Evolutionary conservation across 2,797 vertebrate species (phyloP).

Genomic region (Anguilla megastoma): DNA sequence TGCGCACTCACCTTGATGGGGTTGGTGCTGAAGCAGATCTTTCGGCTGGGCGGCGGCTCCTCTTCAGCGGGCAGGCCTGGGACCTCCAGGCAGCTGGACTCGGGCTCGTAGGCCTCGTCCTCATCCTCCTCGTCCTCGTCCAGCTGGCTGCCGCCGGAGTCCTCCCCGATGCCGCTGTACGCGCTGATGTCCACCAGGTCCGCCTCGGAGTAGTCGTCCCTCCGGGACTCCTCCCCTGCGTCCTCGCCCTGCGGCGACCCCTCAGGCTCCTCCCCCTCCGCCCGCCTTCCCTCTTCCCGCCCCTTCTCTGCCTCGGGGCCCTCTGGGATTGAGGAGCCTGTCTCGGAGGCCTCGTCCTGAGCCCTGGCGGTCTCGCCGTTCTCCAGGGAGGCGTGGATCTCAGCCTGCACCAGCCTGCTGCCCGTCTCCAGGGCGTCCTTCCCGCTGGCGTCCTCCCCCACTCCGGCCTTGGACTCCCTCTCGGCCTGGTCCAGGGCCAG

Average conservation of each 20-base stretch:
- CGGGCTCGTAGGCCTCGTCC: slow-evolving; percentile 81
- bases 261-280: slow-evolving; percentile 36
- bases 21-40: slow-evolving; percentile 89
- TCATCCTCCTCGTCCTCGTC: slow-evolving; percentile 83
- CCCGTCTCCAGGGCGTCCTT: slow-evolving; percentile 46
- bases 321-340: slow-evolving; percentile 56
- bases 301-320: slow-evolving; percentile 19
- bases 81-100: slow-evolving; percentile 89
- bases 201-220: slow-evolving; percentile 82
- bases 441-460: slow-evolving; percentile 22
- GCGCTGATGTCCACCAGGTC: slow-evolving; percentile 90
- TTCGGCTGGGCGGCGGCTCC: slow-evolving; percentile 83
- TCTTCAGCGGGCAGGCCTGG: slow-evolving; percentile 81
- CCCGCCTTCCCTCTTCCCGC: slow-evolving; percentile 57
- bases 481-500: slow-evolving; percentile 62
- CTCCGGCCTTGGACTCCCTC: slow-evolving; percentile 8
- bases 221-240: slow-evolving; percentile 77
- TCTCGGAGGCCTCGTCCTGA: slow-evolving; percentile 44
- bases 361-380: slow-evolving; percentile 65
- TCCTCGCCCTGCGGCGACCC: slow-evolving; percentile 56
- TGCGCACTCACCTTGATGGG: slow-evolving; percentile 87
- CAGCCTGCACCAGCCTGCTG: slow-evolving; percentile 73
- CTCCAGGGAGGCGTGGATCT: slow-evolving; percentile 68
- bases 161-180: slow-evolving; percentile 89
- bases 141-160: slow-evolving; percentile 86